Base-by-base conservation (phyloP, 1,140 invertebrate genomes). In the Drosophila sp. region DNA sequence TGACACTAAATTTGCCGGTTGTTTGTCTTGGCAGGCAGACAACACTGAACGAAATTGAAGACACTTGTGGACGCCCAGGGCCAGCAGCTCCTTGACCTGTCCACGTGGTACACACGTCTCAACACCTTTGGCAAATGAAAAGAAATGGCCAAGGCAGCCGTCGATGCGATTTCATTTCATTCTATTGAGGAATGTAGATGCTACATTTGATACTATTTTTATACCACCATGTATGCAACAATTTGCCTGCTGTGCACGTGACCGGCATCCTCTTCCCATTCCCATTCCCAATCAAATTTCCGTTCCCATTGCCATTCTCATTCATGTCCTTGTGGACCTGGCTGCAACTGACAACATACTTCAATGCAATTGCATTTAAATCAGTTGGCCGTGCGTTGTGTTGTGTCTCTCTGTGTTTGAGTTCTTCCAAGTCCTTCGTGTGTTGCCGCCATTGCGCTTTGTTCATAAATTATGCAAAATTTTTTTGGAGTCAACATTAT, bases 381-480 rank as follows among this genome's bases (percentile, higher is more conserved):
- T 83, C 80, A 83, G 80, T 83, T 83, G 76, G 75, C 50, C 61
- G 58, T 62, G 45, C 59, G 45, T 62, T 50, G n/a, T 51, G 45
- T 62, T 50, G n/a, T 51, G 21, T 13, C n/a, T 32, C 8, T 62
- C n/a, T 29, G 13, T 11, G 48, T 63, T 9, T 16, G 59, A 25
- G 27, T 34, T 45, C 54, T 32, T 57, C 27, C 27, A 50, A 58
- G 64, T 80, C 61, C 76, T 79, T 82, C 74, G 74, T 82, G 71
- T 80, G 76, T 57, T 76, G 71, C 66, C 48, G 61, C 78, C 75
- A 56, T 64, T 73, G 58, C 64, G 57, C 57, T 74, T 57, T 50
- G 61, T 74, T 80, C 87, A 90, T 90, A 90, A 90, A 90, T 90
- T 90, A 90, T 90, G 87, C 87, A 90, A 78, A 87, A 83, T 73